phyloP scores from a whole-genome alignment of 1,140 invertebrate genomes.

The Listronotus oregonensis region DNA sequence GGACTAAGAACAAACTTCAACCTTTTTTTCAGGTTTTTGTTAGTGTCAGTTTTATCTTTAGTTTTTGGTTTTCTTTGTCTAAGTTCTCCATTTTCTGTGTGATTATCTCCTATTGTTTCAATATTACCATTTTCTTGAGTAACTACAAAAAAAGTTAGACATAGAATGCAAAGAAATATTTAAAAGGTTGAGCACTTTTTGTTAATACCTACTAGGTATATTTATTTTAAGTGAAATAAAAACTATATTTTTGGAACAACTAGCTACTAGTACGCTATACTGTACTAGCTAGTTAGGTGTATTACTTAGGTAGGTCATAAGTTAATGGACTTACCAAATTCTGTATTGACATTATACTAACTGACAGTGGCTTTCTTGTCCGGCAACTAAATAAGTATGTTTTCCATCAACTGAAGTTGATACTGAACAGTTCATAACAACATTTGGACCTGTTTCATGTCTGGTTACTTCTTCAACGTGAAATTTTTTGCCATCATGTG shows the following conservation, averaged over 20 bases:
- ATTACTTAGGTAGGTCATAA: too few relatives aligned
- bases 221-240: too few relatives aligned
- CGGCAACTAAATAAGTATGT: slow-evolving; percentile 80
- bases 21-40: slow-evolving; percentile 63
- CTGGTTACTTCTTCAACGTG: slow-evolving; percentile 83
- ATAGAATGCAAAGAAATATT: not conserved
- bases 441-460: slow-evolving; percentile 85
- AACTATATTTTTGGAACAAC: too few relatives aligned
- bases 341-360: slow-evolving; percentile 81
- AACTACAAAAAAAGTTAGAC: not conserved
- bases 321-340: slow-evolving; percentile 57
- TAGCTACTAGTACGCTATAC: too few relatives aligned
- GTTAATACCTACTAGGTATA: too few relatives aligned
- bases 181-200: too few relatives aligned
- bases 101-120: slow-evolving; percentile 56
- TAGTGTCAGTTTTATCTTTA: slow-evolving; percentile 52
- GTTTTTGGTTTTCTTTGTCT: slow-evolving; percentile 55
- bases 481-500: slow-evolving; percentile 78
- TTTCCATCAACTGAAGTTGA: slow-evolving; percentile 64
- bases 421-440: slow-evolving; percentile 89
- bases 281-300: too few relatives aligned
- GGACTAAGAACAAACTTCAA: slow-evolving; percentile 75
- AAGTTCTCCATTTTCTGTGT: slow-evolving; percentile 50
- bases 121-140: slow-evolving; percentile 56
- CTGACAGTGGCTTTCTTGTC: slow-evolving; percentile 90